phyloP scores from a whole-genome alignment of 2,797 vertebrate genomes.

The Cyprinodon diabolis region DNA sequence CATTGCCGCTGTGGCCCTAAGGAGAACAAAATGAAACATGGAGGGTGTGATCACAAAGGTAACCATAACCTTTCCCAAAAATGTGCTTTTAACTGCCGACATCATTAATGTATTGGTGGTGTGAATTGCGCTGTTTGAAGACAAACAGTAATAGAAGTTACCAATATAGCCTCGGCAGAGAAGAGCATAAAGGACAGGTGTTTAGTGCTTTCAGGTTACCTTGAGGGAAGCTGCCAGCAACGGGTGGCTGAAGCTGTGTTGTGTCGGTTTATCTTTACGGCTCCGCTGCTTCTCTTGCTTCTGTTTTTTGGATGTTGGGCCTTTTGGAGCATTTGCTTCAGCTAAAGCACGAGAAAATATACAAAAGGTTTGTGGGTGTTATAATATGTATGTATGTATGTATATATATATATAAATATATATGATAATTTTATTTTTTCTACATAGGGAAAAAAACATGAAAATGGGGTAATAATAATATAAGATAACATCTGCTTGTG shows the following conservation, averaged over 20 bases:
- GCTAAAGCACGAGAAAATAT: constrained; percentile 44
- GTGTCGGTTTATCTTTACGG: constrained; percentile 85
- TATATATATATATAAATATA: too few species aligned
- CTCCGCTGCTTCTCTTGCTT: constrained; percentile 82
- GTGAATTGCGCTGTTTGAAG: neutral
- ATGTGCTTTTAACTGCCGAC: too few species aligned
- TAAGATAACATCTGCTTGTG: too few species aligned
- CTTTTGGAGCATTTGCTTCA: constrained; percentile 72
- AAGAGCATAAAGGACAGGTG: neutral
- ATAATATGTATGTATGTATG: too few species aligned
- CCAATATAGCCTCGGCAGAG: neutral
- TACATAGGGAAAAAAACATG: neutral
- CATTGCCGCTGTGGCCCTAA: constrained; percentile 88
- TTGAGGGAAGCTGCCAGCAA: constrained; percentile 89
- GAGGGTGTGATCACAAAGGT: neutral
- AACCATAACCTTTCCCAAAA: neutral
- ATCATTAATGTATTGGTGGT: neutral
- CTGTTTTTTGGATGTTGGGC: constrained; percentile 75
- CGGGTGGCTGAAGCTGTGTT: constrained; percentile 86
- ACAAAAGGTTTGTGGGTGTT: neutral
- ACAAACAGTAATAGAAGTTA: neutral
- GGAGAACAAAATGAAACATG: neutral
- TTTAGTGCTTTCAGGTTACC: constrained; percentile 69
- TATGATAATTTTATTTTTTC: too few species aligned
- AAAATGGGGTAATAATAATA: neutral